Conservation (phyloP, 2,888 invertebrate genomes). For the Allacma fusca region DNA sequence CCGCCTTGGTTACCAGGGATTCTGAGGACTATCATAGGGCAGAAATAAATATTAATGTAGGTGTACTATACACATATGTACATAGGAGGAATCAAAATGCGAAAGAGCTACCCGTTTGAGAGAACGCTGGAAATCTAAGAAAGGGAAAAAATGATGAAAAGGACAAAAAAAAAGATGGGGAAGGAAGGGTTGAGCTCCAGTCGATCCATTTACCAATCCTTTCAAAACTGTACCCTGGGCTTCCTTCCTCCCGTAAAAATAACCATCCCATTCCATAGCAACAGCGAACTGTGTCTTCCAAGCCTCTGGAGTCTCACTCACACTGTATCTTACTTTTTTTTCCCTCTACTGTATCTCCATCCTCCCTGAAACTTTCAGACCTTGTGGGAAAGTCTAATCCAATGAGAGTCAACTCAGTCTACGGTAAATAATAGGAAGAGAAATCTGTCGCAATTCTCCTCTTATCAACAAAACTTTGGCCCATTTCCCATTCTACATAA, state of each 20-base stretch:
- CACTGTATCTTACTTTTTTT: background rate
- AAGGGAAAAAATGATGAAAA: slow-evolving; percentile 2
- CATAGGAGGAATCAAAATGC: too few species aligned
- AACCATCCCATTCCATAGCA: slow-evolving; percentile 24
- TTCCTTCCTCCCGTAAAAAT: slow-evolving; percentile 24
- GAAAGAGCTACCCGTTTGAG: too few species aligned
- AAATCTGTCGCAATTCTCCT: too few species aligned
- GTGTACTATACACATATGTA: too few species aligned
- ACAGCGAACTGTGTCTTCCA: background rate
- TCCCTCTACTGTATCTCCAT: background rate
- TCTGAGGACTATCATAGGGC: too few species aligned
- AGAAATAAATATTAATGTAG: too few species aligned
- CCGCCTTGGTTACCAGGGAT: too few species aligned
- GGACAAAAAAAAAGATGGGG: slow-evolving; percentile 20
- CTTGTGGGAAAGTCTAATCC: background rate
- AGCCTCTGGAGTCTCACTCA: slow-evolving; percentile 15
- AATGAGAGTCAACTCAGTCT: background rate
- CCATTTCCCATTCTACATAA: too few species aligned
- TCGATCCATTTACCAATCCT: slow-evolving; percentile 48
- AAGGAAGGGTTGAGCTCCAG: slow-evolving; percentile 43
- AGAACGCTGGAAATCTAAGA: slow-evolving; percentile 6
- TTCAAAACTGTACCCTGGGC: slow-evolving; percentile 42
- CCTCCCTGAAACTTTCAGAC: too few species aligned
- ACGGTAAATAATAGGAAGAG: too few species aligned
- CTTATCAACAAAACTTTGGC: too few species aligned